Conservation (phyloP, 1,140 invertebrate species). For the Macrotrachela quadricornifera region DNA sequence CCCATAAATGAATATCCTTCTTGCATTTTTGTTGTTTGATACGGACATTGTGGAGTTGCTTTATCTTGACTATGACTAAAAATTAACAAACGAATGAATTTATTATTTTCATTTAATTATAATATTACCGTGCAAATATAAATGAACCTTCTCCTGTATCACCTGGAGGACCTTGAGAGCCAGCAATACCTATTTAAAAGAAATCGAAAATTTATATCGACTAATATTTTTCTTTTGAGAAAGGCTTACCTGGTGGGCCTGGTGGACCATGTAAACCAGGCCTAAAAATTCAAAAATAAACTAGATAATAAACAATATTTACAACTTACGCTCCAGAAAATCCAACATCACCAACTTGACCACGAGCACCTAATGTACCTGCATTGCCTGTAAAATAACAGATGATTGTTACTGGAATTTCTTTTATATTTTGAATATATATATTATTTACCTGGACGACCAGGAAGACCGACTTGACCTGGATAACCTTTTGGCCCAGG, state of each 20-base stretch:
- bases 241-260: too few relatives aligned
- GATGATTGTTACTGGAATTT: background rate
- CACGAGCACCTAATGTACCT: background rate
- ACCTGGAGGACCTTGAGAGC: background rate
- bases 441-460: background rate
- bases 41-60: background rate
- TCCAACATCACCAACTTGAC: background rate
- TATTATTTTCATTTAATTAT: background rate
- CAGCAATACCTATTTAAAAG: too few relatives aligned
- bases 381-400: background rate
- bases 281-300: too few relatives aligned
- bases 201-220: too few relatives aligned
- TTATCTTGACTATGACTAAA: background rate
- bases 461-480: constrained; percentile 9
- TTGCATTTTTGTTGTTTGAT: background rate
- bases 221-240: too few relatives aligned
- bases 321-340: too few relatives aligned
- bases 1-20: background rate
- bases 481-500: background rate
- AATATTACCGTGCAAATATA: background rate
- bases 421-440: background rate
- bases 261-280: too few relatives aligned
- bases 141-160: background rate
- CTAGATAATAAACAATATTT: too few relatives aligned
- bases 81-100: constrained; percentile 1